Evolutionary conservation across 2,797 vertebrate genomes (phyloP), one percentile per base, ranked within the genome.

Genomic region (Lutjanus argentimaculatus): DNA sequence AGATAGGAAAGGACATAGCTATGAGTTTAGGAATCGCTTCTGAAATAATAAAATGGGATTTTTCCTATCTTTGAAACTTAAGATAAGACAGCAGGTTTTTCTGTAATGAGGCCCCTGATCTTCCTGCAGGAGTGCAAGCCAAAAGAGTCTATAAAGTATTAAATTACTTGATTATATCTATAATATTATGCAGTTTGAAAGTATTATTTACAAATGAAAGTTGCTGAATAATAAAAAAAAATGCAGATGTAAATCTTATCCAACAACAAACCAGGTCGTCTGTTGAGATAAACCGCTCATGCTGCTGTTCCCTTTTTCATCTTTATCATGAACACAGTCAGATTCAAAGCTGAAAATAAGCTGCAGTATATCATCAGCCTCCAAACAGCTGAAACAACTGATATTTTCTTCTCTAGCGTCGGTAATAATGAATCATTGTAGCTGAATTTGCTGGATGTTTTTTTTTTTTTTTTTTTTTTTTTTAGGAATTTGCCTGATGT

Each of bases 401-500:
- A 22, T 71, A 52, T 15, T 58, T 21, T 69, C 51, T 46, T 4
- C 13, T 63, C 6, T 30, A 49, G 15, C 67, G 17, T 36, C 52
- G 40, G 7, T 69, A 45, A 49, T n/a, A 65, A 64, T 72, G 8
- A 73, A 59, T 46, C 25, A 22, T 61, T 8, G 7, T 2, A 51
- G 72, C 42, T 83, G 59, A 70, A 88, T 85, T 82, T 30, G 77
- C 19, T 43, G 6, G 49, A 59, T 75, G 73, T 49, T 75, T 42
- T 68, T 74, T 79, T 72, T 48, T 72, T 48, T 72, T 49, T 75
- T 42, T 68, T 74, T 79, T 72, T 48, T 72, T 48, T 72, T 57
- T 1, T 13, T 5, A 75, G 82, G 49, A 72, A 88, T 89, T 83
- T 87, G 67, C 74, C 84, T 86, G 62, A 83, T 88, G 57, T 75